These are phyloP conservation scores for Maniola hyperantus DNA, from an alignment of 2,888 invertebrate species.

Conservation along the genomic window DNA sequence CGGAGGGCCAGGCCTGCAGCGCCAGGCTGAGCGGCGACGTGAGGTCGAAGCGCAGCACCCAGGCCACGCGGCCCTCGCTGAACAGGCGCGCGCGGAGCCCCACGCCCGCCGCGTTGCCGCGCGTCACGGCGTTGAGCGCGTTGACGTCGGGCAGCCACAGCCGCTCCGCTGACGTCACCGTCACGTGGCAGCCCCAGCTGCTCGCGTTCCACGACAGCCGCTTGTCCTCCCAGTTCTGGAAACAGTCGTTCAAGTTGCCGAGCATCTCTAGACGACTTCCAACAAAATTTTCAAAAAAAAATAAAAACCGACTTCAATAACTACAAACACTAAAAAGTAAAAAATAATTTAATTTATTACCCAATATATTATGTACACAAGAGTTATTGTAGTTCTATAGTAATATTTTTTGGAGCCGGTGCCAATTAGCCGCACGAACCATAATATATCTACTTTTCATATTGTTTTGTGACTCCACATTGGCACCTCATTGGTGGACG, in stretches of 20 bases:
- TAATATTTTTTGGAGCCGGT: no score
- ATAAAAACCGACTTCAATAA: no score
- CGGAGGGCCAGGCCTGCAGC: constrained; percentile 88
- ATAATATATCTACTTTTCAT: no score
- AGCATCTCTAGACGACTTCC: no score
- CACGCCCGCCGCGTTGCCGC: constrained; percentile 82
- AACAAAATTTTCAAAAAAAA: no score
- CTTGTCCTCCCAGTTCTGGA: constrained; percentile 89
- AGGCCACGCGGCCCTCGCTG: constrained; percentile 83
- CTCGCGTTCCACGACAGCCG: constrained; percentile 87
- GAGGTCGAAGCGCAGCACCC: constrained; percentile 58
- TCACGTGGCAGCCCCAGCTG: constrained; percentile 83
- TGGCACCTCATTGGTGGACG: no score
- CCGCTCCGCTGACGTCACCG: constrained; percentile 86
- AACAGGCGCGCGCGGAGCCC: constrained; percentile 86
- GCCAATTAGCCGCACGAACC: no score
- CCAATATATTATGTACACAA: no score
- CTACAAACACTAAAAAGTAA: no score
- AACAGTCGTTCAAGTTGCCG: not conserved
- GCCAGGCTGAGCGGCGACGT: constrained; percentile 57
- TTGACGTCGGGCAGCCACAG: constrained; percentile 91
- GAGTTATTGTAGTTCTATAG: no score
- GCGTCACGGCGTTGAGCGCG: constrained; percentile 86
- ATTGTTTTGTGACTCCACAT: no score
- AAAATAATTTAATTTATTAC: no score